Evolutionary conservation across 2,113 vertebrate genomes (phyloP).

Genomic region (Excalfactoria chinensis): DNA sequence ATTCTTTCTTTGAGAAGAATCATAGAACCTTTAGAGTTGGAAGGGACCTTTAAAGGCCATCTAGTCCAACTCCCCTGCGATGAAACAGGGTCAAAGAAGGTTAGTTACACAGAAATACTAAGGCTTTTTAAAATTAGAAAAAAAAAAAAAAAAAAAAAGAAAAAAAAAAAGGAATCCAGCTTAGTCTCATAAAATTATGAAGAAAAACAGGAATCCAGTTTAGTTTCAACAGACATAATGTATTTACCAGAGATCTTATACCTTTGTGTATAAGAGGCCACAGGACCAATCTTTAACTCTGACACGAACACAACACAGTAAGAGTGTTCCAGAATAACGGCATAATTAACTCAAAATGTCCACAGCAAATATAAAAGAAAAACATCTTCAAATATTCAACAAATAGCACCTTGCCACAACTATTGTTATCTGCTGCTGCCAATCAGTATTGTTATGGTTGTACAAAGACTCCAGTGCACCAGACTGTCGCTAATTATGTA

Average conservation of each 20-base stretch:
- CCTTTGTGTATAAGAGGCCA: background rate
- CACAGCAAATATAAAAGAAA: slow-evolving; percentile 61
- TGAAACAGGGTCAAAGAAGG: background rate
- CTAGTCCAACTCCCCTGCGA: too few species aligned
- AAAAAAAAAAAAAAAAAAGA: too few species aligned
- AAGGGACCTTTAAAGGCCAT: too few species aligned
- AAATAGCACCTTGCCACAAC: slow-evolving; percentile 62
- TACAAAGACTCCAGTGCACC: slow-evolving; percentile 79
- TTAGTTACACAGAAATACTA: background rate
- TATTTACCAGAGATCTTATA: slow-evolving; percentile 4
- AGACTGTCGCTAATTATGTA: slow-evolving; percentile 85
- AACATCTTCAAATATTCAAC: slow-evolving; percentile 68
- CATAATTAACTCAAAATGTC: slow-evolving; percentile 60
- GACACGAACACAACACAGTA: slow-evolving; percentile 24
- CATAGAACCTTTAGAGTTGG: too few species aligned
- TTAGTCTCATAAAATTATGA: background rate
- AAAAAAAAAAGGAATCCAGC: too few species aligned
- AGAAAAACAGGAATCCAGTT: background rate
- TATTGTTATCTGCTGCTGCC: slow-evolving; percentile 70
- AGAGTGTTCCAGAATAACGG: slow-evolving; percentile 31
- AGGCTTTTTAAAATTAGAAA: background rate
- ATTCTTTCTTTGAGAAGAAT: background rate
- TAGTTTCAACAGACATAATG: background rate
- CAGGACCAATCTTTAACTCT: slow-evolving; percentile 32
- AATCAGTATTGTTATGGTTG: slow-evolving; percentile 75